Percentiles rank a stretch among this genome's conserved stretches.
phyloP scores from a whole-genome alignment of 2,797 vertebrate genomes.

The Cirrhinus mrigala region DNA sequence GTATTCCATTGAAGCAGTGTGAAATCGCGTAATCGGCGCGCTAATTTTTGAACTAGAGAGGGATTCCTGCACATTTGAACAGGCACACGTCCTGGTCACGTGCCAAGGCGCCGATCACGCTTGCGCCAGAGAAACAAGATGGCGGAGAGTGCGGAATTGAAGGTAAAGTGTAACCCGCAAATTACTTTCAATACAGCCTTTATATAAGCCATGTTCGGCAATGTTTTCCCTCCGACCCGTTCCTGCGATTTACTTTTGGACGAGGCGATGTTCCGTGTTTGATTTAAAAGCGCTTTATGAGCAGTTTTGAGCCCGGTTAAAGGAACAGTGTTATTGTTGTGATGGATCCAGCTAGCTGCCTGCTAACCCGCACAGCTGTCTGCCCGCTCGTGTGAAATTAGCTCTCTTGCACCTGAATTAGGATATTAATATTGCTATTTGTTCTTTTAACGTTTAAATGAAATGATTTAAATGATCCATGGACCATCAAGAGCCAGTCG shows the following conservation, averaged over 20 bases:
- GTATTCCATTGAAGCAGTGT: background rate
- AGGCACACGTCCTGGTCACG: conserved; percentile 66
- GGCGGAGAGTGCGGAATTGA: conserved; percentile 99
- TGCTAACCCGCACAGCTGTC: conserved; percentile 44
- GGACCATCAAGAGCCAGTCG: background rate
- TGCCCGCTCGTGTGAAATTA: background rate
- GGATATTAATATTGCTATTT: background rate
- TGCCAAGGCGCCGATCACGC: conserved; percentile 81
- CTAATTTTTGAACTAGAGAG: conserved; percentile 52
- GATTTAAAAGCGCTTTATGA: background rate
- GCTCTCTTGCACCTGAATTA: background rate
- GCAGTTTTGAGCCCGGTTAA: conserved; percentile 12
- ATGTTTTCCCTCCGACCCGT: background rate
- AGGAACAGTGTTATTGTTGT: conserved; percentile 65
- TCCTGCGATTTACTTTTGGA: background rate
- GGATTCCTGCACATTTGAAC: conserved; percentile 40
- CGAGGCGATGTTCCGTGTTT: background rate
- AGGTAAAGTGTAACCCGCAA: conserved; percentile 91
- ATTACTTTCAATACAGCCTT: conserved; percentile 72
- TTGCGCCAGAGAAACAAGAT: conserved; percentile 94
- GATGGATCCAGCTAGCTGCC: conserved; percentile 56
- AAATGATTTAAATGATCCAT: background rate
- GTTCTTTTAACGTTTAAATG: background rate
- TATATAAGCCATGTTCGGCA: conserved; percentile 24
- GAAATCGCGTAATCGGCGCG: conserved; percentile 37